Evolutionary conservation across 2,797 vertebrate species (phyloP).

Genomic region (Avahi laniger): DNA sequence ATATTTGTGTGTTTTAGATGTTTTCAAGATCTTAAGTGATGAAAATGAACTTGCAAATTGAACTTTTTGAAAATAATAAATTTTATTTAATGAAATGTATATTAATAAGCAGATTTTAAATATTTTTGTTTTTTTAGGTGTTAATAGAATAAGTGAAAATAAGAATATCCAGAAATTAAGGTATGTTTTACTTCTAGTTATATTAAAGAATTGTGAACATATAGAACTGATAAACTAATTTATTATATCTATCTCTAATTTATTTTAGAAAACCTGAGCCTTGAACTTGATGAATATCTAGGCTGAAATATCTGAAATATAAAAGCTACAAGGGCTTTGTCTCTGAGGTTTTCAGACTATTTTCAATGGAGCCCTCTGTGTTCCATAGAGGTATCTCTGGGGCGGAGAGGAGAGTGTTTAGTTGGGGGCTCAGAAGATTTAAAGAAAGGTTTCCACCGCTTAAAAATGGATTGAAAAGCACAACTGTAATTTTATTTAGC

Average conservation of each 20-base stretch:
- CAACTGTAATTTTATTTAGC: background rate
- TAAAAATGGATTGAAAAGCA: background rate
- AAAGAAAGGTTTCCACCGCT: background rate
- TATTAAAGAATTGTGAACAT: background rate
- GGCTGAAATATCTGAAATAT: background rate
- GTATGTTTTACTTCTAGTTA: slow-evolving; percentile 56
- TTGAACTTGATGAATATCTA: background rate
- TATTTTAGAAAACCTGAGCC: background rate
- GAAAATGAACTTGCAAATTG: slow-evolving; percentile 41
- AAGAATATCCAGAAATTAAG: slow-evolving; percentile 69
- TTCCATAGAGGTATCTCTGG: background rate
- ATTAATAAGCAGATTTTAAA: slow-evolving; percentile 32
- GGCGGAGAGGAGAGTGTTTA: background rate
- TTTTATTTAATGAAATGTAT: slow-evolving; percentile 21
- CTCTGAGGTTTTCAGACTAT: background rate
- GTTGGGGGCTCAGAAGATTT: background rate
- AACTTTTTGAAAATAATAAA: slow-evolving; percentile 50
- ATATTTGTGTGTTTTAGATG: background rate
- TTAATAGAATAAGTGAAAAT: slow-evolving; percentile 67
- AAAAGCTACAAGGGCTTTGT: background rate
- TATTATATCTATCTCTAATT: background rate
- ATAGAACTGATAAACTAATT: background rate
- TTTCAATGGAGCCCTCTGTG: background rate
- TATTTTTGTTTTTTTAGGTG: slow-evolving; percentile 17
- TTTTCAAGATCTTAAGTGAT: background rate